Conservation (phyloP, 2,888 invertebrate species). For the Apodemia hepburni region DNA sequence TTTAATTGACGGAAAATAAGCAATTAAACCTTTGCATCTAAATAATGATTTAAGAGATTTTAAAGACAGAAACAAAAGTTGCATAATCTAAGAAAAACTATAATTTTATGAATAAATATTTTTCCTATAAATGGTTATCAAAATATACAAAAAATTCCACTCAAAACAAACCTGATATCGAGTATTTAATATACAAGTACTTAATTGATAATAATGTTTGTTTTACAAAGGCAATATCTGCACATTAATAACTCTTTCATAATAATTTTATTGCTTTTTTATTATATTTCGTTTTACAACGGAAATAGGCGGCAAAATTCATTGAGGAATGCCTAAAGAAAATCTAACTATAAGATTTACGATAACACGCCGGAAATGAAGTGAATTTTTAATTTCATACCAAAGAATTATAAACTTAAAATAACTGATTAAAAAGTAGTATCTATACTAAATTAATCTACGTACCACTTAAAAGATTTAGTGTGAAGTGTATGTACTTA, state of each 20-base stretch:
- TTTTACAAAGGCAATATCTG: slow-evolving; percentile 2
- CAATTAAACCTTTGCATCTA: too few species aligned
- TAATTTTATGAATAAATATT: not conserved
- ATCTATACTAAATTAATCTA: too few species aligned
- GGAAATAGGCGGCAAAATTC: not conserved
- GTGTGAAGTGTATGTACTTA: slow-evolving; percentile 45
- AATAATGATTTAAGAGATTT: too few species aligned
- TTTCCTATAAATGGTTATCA: not conserved
- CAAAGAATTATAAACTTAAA: not conserved
- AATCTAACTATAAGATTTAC: slow-evolving; percentile 24
- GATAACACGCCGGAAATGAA: slow-evolving; percentile 33
- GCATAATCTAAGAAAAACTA: not conserved
- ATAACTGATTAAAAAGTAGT: not conserved
- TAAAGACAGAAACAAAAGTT: too few species aligned
- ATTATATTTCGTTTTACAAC: not conserved
- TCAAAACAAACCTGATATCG: slow-evolving; percentile 5
- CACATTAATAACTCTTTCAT: not conserved
- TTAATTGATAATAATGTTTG: slow-evolving; percentile 12
- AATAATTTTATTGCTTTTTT: not conserved
- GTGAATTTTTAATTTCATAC: slow-evolving; percentile 23
- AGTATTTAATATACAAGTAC: not conserved
- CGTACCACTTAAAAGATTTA: too few species aligned
- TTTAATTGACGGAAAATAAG: too few species aligned
- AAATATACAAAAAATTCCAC: slow-evolving; percentile 10
- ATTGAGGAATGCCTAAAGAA: slow-evolving; percentile 16